These are phyloP conservation scores for Machimus atricapillus DNA, from an alignment of 2,888 invertebrate species.

Conservation along the genomic window DNA sequence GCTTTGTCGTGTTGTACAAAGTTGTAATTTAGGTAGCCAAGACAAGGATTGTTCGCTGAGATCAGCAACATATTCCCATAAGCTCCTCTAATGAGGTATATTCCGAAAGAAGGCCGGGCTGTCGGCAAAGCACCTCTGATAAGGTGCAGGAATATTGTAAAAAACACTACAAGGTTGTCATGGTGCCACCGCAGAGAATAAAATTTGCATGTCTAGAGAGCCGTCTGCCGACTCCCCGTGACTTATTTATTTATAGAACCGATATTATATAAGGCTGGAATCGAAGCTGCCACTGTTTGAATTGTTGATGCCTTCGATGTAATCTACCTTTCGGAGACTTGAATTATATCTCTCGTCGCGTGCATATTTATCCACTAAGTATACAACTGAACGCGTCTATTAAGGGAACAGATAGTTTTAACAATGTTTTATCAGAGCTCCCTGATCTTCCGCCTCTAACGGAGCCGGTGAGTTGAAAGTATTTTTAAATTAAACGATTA, in stretches of 20 bases:
- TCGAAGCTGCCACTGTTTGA: neutral
- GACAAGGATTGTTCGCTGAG: neutral
- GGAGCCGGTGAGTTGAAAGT: neutral
- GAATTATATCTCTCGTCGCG: neutral
- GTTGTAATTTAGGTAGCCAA: neutral
- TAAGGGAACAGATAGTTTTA: neutral
- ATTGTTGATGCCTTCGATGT: constrained; percentile 8
- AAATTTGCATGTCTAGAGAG: constrained; percentile 23
- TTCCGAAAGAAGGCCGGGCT: neutral
- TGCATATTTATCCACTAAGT: constrained; percentile 3
- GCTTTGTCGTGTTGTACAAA: neutral
- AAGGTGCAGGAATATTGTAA: neutral
- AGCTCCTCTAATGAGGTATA: neutral
- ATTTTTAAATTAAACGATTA: neutral
- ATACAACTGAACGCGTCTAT: neutral
- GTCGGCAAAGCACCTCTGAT: neutral
- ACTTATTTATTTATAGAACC: constrained; percentile 11
- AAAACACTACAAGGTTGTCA: neutral
- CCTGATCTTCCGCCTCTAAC: neutral
- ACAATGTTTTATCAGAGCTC: neutral
- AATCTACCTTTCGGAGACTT: neutral
- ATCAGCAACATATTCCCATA: neutral
- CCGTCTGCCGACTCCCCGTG: constrained; percentile 7
- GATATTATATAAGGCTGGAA: constrained; percentile 14
- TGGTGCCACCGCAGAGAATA: neutral